Evolutionary conservation across 2,888 invertebrate species (phyloP).

Genomic region (Drosophila phalerata): DNA sequence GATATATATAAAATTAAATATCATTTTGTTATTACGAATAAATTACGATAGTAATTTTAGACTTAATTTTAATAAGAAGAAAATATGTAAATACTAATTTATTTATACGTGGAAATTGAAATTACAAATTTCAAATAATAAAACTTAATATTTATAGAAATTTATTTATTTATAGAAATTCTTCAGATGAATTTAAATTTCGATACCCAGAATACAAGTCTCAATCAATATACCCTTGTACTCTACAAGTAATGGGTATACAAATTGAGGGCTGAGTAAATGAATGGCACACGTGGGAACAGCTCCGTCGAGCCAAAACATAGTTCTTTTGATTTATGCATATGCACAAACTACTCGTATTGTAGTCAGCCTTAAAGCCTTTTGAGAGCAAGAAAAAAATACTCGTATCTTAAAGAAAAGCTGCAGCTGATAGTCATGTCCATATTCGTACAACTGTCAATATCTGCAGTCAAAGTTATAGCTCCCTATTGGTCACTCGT

Average conservation of each 20-base stretch:
- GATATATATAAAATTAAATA: too few species aligned
- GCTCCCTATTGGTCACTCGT: slow-evolving; percentile 1
- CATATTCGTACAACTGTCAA: not conserved
- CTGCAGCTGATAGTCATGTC: slow-evolving; percentile 14
- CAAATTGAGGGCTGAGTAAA: slow-evolving; percentile 44
- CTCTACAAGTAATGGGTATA: not conserved
- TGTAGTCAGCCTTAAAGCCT: slow-evolving; percentile 11
- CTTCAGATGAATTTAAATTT: not conserved
- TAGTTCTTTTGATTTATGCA: slow-evolving; percentile 73
- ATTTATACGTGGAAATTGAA: too few species aligned
- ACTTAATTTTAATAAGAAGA: too few species aligned
- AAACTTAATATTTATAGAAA: not conserved
- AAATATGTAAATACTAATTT: too few species aligned
- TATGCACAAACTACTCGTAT: not conserved
- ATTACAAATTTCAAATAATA: too few species aligned
- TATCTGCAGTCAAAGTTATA: slow-evolving; percentile 19
- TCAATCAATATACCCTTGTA: not conserved
- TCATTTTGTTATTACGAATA: too few species aligned
- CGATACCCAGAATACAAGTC: not conserved
- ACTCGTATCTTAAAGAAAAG: slow-evolving; percentile 10
- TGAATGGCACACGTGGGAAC: slow-evolving; percentile 72
- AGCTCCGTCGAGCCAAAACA: slow-evolving; percentile 29
- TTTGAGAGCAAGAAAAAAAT: slow-evolving; percentile 6
- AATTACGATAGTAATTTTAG: too few species aligned
- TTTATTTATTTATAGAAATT: not conserved